Evolutionary conservation across 1,140 invertebrate species (phyloP).

Genomic region (Camponotus pennsylvanicus): DNA sequence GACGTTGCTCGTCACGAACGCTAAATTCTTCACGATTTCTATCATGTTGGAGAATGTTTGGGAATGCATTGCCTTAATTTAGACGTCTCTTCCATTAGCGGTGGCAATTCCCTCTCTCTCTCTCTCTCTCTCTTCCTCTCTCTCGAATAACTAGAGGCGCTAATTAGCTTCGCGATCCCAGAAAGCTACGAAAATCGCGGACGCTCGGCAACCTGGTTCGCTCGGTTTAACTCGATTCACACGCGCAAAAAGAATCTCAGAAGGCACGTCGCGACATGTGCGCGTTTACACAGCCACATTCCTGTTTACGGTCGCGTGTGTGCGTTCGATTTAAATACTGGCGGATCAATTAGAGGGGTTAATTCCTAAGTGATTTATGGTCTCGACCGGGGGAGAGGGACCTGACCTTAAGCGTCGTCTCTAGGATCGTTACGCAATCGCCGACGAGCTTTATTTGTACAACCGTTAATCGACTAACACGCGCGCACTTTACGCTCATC

Average conservation of each 20-base stretch:
- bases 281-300: constrained; percentile 37
- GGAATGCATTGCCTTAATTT: constrained; percentile 37
- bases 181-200: constrained; percentile 47
- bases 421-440: constrained; percentile 70
- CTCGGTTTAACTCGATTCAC: constrained; percentile 52
- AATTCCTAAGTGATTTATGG: constrained; percentile 81
- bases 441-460: constrained; percentile 60
- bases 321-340: constrained; percentile 74
- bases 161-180: constrained; percentile 46
- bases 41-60: neutral
- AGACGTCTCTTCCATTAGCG: constrained; percentile 44
- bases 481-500: constrained; percentile 37
- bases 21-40: constrained; percentile 23
- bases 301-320: neutral
- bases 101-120: constrained; percentile 15
- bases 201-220: constrained; percentile 49
- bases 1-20: neutral
- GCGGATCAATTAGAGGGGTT: constrained; percentile 79
- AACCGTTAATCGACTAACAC: constrained; percentile 59
- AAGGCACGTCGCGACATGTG: constrained; percentile 6
- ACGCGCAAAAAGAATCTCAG: constrained; percentile 51
- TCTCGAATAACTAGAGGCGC: constrained; percentile 15
- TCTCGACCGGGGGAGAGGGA: constrained; percentile 58
- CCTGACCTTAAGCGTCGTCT: constrained; percentile 70
- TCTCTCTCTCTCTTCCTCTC: neutral